Conservation (phyloP, 2,113 vertebrate genomes). For the Smithornis capensis region DNA sequence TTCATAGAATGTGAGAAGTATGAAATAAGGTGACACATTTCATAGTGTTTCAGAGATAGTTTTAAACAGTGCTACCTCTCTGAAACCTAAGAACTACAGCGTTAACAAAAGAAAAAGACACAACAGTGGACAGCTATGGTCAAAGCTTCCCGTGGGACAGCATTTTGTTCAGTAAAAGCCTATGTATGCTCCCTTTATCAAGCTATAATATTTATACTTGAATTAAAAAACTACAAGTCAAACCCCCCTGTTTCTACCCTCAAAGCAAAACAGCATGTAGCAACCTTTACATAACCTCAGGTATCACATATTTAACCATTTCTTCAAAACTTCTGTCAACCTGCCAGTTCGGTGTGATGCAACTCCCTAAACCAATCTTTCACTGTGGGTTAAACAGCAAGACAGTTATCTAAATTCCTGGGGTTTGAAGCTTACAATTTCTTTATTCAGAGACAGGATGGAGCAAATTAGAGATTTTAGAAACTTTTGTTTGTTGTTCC, state of each 20-base stretch:
- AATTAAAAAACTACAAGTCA: neutral
- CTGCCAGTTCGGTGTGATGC: neutral
- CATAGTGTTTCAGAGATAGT: neutral
- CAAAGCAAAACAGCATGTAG: neutral
- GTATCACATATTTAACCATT: neutral
- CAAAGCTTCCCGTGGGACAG: neutral
- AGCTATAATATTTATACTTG: neutral
- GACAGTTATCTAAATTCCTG: neutral
- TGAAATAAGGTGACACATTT: neutral
- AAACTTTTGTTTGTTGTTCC: neutral
- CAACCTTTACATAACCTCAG: neutral
- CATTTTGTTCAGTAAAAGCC: neutral
- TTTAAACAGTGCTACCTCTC: neutral
- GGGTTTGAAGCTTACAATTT: neutral
- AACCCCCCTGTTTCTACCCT: fast-evolving
- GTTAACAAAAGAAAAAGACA: no score
- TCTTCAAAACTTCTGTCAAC: neutral
- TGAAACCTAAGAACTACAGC: neutral
- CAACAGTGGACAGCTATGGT: no score
- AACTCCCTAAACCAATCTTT: neutral
- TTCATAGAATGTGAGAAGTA: neutral
- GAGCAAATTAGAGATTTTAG: slow-evolving; percentile 13
- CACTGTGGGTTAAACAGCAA: neutral
- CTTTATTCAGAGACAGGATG: neutral
- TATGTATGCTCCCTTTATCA: neutral